Evolutionary conservation across 2,888 invertebrate species (phyloP).

Genomic region (Dryadula phaetusa): DNA sequence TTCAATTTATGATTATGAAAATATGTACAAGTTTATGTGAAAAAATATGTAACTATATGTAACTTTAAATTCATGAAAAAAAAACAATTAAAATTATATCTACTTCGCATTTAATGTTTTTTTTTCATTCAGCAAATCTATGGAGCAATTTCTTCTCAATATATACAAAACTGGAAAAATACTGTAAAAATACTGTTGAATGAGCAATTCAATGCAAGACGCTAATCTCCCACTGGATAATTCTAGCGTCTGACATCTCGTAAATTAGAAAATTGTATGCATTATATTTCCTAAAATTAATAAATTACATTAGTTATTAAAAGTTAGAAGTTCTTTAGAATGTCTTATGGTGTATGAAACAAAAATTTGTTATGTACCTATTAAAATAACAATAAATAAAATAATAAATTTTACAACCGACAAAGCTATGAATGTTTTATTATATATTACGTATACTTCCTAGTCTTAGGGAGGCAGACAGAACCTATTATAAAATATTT

Average conservation of each 20-base stretch:
- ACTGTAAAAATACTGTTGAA: conserved; percentile 10
- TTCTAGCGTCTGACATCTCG: neutral
- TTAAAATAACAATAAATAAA: too few species aligned
- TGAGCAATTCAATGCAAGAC: conserved; percentile 4
- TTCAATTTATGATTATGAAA: too few species aligned
- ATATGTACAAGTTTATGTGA: too few species aligned
- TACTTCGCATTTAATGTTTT: neutral
- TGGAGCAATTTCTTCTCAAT: neutral
- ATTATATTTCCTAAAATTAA: too few species aligned
- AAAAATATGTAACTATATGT: too few species aligned
- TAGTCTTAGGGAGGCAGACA: too few species aligned
- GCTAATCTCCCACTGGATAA: neutral
- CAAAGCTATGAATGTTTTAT: neutral
- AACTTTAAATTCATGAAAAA: too few species aligned
- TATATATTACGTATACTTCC: too few species aligned
- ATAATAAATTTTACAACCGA: too few species aligned
- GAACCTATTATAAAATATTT: too few species aligned
- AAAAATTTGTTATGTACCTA: neutral
- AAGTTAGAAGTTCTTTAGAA: neutral
- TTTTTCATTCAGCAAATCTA: neutral
- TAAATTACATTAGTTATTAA: too few species aligned
- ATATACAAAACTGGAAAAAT: conserved; percentile 6
- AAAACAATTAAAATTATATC: neutral
- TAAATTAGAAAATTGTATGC: neutral
- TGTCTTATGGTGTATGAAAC: neutral